A percentile compares a stretch with the other conserved stretches of the same genome.
Evolutionary conservation across 1,140 invertebrate genomes (phyloP).

Genomic region (Forficula auricularia): DNA sequence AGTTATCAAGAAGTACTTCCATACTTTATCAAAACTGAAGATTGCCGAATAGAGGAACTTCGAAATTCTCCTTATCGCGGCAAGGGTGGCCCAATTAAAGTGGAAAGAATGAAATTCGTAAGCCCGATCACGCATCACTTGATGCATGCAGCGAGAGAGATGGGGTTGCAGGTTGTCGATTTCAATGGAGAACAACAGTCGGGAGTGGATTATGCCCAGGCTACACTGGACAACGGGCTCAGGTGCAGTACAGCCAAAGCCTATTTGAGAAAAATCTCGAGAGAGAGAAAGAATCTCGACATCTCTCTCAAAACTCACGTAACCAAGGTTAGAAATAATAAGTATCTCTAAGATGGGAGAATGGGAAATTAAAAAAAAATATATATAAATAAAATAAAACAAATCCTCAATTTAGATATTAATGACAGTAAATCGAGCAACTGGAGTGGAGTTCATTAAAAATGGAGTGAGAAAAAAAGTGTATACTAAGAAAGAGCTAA

Average conservation of each 20-base stretch:
- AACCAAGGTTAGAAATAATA: no score
- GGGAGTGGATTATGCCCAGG: slow-evolving; percentile 53
- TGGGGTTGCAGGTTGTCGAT: slow-evolving; percentile 52
- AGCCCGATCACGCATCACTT: slow-evolving; percentile 43
- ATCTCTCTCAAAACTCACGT: no score
- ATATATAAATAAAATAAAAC: no score
- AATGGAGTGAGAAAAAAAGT: slow-evolving; percentile 27
- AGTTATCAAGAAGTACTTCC: slow-evolving; percentile 8
- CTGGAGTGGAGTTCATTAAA: slow-evolving; percentile 44
- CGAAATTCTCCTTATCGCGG: slow-evolving; percentile 38
- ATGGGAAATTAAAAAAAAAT: no score
- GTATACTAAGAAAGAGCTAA: slow-evolving; percentile 42
- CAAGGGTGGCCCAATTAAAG: slow-evolving; percentile 41
- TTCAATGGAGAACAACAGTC: slow-evolving; percentile 56
- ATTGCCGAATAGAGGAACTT: neutral
- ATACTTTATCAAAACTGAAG: slow-evolving; percentile 10
- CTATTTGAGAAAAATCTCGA: slow-evolving; percentile 52
- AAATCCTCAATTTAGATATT: no score
- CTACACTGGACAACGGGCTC: slow-evolving; percentile 60
- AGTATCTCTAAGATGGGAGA: no score
- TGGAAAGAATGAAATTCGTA: slow-evolving; percentile 42
- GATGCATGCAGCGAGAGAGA: slow-evolving; percentile 44
- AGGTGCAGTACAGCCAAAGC: slow-evolving; percentile 67
- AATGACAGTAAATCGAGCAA: no score
- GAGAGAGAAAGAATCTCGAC: slow-evolving; percentile 52